Evolutionary conservation across 2,113 vertebrate species (phyloP).

Genomic region (Trematocara stigmaticum): DNA sequence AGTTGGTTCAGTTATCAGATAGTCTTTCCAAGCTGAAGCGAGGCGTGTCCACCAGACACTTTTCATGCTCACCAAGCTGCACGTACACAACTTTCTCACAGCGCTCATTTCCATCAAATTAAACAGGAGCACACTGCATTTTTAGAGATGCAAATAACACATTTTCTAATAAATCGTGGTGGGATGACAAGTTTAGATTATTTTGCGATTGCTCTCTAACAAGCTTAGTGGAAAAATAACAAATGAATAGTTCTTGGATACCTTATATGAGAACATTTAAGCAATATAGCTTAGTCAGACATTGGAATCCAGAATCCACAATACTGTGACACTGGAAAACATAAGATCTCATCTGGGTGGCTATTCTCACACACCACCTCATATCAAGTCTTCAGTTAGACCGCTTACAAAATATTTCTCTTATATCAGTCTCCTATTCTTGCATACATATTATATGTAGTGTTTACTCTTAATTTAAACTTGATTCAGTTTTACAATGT

Average conservation of each 20-base stretch:
- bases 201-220: neutral
- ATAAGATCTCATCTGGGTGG: neutral
- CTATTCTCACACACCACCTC: neutral
- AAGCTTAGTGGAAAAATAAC: neutral
- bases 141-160: neutral
- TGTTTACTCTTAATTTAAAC: neutral
- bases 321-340: neutral
- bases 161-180: neutral
- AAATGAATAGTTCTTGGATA: neutral
- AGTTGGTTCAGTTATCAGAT: neutral
- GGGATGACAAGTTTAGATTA: neutral
- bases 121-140: neutral
- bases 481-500: neutral
- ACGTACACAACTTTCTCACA: neutral
- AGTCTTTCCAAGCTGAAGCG: neutral
- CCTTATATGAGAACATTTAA: neutral
- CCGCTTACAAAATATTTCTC: neutral
- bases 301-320: neutral
- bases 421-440: neutral
- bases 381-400: neutral
- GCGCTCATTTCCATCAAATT: neutral
- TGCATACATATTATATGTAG: neutral
- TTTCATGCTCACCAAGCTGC: neutral
- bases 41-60: neutral
- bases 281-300: neutral